These are phyloP conservation scores for Falco biarmicus DNA, from an alignment of 2,797 vertebrate species.

Conservation along the genomic window DNA sequence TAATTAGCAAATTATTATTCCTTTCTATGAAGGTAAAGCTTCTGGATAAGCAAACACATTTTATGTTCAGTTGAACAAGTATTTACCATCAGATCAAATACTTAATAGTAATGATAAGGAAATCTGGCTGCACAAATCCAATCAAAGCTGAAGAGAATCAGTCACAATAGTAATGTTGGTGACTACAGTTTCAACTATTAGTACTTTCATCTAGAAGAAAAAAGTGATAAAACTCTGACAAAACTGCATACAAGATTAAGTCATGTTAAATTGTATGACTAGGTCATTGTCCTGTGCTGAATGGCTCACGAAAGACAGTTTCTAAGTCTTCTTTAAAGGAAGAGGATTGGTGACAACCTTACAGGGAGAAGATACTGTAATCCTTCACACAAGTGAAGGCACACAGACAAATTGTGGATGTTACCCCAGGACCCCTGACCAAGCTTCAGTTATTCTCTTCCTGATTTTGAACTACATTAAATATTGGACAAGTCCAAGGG, in stretches of 20 bases:
- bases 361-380: not conserved
- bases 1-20: conserved; percentile 67
- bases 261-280: not conserved
- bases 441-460: not conserved
- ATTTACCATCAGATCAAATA: conserved; percentile 56
- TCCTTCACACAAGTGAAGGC: not conserved
- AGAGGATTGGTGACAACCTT: not conserved
- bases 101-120: not conserved
- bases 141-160: conserved; percentile 29
- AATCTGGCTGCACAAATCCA: conserved; percentile 34
- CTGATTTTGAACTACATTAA: not conserved
- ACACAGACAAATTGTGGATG: no score
- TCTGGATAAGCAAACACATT: conserved; percentile 57
- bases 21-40: conserved; percentile 45
- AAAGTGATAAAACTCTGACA: not conserved
- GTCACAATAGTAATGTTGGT: not conserved
- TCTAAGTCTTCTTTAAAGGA: not conserved
- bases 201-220: not conserved
- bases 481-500: not conserved
- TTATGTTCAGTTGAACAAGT: conserved; percentile 45
- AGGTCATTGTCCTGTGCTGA: not conserved
- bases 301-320: not conserved
- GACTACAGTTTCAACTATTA: not conserved
- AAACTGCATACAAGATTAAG: not conserved
- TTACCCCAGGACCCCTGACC: not conserved